Evolutionary conservation across 2,113 vertebrate genomes (phyloP).

Genomic region (Platysternon megacephalum): DNA sequence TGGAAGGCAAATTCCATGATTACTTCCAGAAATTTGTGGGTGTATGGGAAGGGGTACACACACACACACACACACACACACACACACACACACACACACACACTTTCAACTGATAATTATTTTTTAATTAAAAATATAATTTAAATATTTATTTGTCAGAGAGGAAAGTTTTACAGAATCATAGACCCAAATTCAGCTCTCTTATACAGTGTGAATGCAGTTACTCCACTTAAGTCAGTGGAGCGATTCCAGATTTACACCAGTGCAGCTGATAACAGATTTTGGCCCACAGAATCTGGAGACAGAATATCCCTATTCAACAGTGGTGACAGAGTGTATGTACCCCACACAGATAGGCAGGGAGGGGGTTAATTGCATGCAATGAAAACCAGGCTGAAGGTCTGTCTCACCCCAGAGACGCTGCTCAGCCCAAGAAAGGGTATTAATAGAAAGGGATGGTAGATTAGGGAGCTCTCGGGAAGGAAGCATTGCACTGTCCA

Average conservation of each 20-base stretch:
- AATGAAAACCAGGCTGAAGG: neutral
- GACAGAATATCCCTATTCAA: fast-evolving
- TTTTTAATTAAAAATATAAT: neutral
- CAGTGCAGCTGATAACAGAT: neutral
- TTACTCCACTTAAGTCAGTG: neutral
- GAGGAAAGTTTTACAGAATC: fast-evolving
- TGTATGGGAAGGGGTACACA: neutral
- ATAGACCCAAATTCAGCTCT: neutral
- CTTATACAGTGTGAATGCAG: fast-evolving
- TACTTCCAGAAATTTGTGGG: neutral
- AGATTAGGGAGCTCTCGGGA: neutral
- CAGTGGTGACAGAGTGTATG: fast-evolving
- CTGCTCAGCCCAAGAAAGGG: neutral
- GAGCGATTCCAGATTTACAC: neutral
- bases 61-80: neutral
- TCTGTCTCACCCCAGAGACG: neutral
- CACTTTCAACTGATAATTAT: neutral
- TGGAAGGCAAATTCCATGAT: fast-evolving
- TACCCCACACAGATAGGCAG: fast-evolving
- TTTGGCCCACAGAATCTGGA: neutral
- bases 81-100: too few relatives aligned
- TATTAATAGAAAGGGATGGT: neutral
- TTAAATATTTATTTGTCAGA: neutral
- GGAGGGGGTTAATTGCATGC: neutral
- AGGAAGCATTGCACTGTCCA: fast-evolving